Evolutionary conservation across 2,888 invertebrate species (phyloP), one percentile per base, ranked within the genome.

Genomic region (Melikaiella ostensackeni): DNA sequence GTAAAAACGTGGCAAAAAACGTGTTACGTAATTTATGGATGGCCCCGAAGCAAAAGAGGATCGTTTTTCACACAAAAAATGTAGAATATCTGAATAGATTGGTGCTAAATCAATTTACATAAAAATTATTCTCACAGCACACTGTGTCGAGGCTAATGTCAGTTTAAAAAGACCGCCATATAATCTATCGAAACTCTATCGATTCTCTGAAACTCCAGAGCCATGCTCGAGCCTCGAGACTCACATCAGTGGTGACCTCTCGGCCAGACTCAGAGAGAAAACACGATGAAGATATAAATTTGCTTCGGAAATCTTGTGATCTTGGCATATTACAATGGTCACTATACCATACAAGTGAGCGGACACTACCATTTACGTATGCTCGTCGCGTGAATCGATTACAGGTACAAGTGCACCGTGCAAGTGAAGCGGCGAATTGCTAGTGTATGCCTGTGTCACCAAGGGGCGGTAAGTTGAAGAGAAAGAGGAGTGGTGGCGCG

Each of bases 151-250:
- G 13, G 50, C 24, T 19, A 30, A n/a, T 30, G 27, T 70, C 5
- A 24, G 11, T 57, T 50, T 30, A 70, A 70, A 70, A 70, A 70
- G 50, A 30, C 70, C 70, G 70, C 70, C 70, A 70, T 9, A 13
- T 7, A 16, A 9, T 46, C 30, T 70, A 46, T 70, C 24, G 8
- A 70, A 27, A 70, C n/a, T 19, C 50, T 9, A 50, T 27, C 70
- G 46, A 70, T 50, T 50, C 70, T n/a, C 35, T 30, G 50, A 70
- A 46, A 50, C 30, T 30, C 46, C 27, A 46, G 19, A 42, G 1
- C 38, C 0, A 13, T 13, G 9, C 33, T 50, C 7, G 6, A 35
- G 27, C 16, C 2, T 8, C 42, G 2, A 30, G 30, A 46, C 24
- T 46, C 19, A 21, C 38, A 30, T 27, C 42, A 24, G 46, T 50